Base-by-base conservation (phyloP, 2,797 vertebrate species). In the Clarias pachynema region DNA sequence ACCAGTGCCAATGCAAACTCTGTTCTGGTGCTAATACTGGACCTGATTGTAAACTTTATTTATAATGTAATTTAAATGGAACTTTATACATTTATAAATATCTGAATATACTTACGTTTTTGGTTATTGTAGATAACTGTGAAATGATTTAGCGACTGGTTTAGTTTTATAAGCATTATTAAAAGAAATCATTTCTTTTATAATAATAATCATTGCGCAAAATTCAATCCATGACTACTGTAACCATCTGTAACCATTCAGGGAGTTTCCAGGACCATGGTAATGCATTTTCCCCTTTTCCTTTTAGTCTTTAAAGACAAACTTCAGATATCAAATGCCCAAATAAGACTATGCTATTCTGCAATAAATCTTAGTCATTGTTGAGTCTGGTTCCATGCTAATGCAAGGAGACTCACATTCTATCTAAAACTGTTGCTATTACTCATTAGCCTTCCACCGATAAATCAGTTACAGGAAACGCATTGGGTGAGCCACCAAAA, bases 341-440 rank as follows among this genome's bases (percentile, higher is more conserved):
- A 81, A 75, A 84, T 87, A 81, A 75, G 82, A 75, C 82, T 31
- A 66, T 31, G 49, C 29, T 83, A 83, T 84, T 79, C 68, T 66
- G 40, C 66, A 74, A 24, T 79, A 79, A 74, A 66, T 75, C 68
- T 86, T 80, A 81, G 82, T 87, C 86, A 81, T 44, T 66, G 82
- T 81, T 81, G 49, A 84, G 69, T 81, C 78, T 81, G 40, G 73
- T 18, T 31, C 18, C 29, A 44, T 24, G 53, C 37, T 81, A 53
- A 74, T 20, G 44, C 59, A 83, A 65, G 66, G 14, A 66, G 66
- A 57, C 62, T 2, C 9, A 5, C 44, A 34, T 83, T 73, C 79
- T 72, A 70, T 56, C 60, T 77, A 26, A 77, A 77, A 44, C 62
- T 82, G 34, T 74, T 85, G 9, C 53, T 29, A 69, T 74, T 59